Evolutionary conservation across 64 coral and sea anemone genomes (phyloP).

Genomic region (Stichodactyla helianthus): DNA sequence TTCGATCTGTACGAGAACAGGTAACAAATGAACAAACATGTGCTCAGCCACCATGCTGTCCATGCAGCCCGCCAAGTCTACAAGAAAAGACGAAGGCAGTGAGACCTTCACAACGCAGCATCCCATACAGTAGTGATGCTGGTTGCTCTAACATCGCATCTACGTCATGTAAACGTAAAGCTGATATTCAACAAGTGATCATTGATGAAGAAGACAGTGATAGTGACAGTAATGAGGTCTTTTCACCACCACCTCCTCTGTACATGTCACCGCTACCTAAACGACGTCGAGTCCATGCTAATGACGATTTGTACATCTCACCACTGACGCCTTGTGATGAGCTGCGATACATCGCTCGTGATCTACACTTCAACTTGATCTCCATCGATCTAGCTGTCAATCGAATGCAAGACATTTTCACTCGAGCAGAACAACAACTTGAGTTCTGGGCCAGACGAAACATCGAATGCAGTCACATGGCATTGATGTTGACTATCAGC

Average conservation of each 20-base stretch:
- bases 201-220: background rate
- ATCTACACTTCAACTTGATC: conserved; percentile 14
- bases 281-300: background rate
- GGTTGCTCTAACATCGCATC: background rate
- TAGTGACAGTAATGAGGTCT: background rate
- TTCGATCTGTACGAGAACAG: background rate
- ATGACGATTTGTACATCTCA: conserved; percentile 4
- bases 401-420: background rate
- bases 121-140: background rate
- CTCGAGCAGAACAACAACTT: background rate
- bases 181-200: background rate
- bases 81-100: background rate
- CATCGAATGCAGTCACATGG: background rate
- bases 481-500: background rate
- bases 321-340: conserved; percentile 2
- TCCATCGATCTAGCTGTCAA: background rate
- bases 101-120: background rate
- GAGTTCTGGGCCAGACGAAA: background rate
- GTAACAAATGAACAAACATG: background rate
- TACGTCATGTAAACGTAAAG: conserved; percentile 3
- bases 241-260: background rate
- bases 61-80: background rate
- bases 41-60: background rate
- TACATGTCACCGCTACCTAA: background rate
- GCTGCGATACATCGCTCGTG: conserved; percentile 2